Percentiles rank a stretch among this genome's conserved stretches.
These are phyloP conservation scores for Acromyrmex charruanus DNA, from an alignment of 1,140 invertebrate species.

Conservation along the genomic window DNA sequence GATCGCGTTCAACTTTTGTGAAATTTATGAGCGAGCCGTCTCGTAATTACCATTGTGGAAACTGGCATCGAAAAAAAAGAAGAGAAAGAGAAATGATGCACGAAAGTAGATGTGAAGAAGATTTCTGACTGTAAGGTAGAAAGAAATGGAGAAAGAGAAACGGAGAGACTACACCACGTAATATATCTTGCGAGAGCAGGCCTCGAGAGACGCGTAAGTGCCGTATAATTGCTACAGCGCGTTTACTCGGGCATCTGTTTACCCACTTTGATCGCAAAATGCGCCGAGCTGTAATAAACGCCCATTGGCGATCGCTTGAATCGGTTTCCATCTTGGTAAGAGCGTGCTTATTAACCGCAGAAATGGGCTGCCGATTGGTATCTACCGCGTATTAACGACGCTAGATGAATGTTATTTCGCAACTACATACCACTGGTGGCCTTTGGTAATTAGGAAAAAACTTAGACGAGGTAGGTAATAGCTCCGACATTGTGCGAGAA, in stretches of 20 bases:
- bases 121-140: background rate
- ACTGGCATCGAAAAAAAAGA: slow-evolving; percentile 40
- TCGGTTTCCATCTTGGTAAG: slow-evolving; percentile 67
- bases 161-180: slow-evolving; percentile 14
- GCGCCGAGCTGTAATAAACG: slow-evolving; percentile 70
- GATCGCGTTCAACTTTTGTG: slow-evolving; percentile 60
- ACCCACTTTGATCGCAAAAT: slow-evolving; percentile 78
- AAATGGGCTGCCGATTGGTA: slow-evolving; percentile 73
- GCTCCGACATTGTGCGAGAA: slow-evolving; percentile 11
- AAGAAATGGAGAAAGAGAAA: background rate
- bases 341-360: slow-evolving; percentile 72
- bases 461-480: slow-evolving; percentile 26
- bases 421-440: slow-evolving; percentile 60
- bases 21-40: slow-evolving; percentile 77
- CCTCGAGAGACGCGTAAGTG: slow-evolving; percentile 68
- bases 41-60: slow-evolving; percentile 83
- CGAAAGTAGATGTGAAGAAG: background rate
- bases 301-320: slow-evolving; percentile 66
- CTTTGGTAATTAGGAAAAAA: slow-evolving; percentile 70
- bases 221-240: slow-evolving; percentile 77
- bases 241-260: slow-evolving; percentile 80
- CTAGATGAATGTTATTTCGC: slow-evolving; percentile 62
- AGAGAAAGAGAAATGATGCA: background rate
- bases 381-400: slow-evolving; percentile 70
- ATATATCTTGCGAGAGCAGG: slow-evolving; percentile 43